Base-by-base conservation (phyloP, 2,888 invertebrate genomes). In the Rhingia rostrata region DNA sequence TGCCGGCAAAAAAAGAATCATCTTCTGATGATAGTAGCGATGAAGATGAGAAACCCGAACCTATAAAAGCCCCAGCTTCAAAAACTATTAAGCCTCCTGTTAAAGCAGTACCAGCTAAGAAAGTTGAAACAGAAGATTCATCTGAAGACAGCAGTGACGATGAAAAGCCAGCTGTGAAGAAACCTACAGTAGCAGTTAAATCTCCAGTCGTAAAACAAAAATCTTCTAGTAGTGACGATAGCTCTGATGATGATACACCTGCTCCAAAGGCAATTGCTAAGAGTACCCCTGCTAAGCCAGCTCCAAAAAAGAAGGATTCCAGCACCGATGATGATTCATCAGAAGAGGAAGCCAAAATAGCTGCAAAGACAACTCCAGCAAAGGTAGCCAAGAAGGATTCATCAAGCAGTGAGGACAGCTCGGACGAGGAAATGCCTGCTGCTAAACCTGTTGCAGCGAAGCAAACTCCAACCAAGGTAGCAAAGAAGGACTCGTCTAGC, bases 21-120 rank as follows among this genome's bases (percentile, higher is more conserved):
- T 89, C 87, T 39, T 89, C 87, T 22, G 90, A 90, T 58, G 91
- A 92, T 30, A 90, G 90, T 73, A 86, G 87, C 45, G 89, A 88
- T 63, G 88, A 88, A 14, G 89, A 89, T 14, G 88, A 90, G 22
- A 89, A 89, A 60, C 70, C 80, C 6, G 2, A 82, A 33, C 83
- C 75, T 51, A 85, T 87, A 69, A 81, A 87, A 53, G 80, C 84
- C 37, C 83, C 88, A 6, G 39, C 73, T n/a, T 22, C 69, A 4
- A 86, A 79, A 49, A 64, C 79, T 39, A 66, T 39, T 4, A 10
- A 9, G 12, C 9, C 10, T n/a, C 12, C 37, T 37, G 14, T 56
- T 4, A 49, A 49, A 22, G 30, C 5, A 32, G 30, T 30, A 22
- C 49, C 49, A 30, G 49, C 49, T 0, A 79, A 85, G 33, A 74